A percentile compares a stretch with the other conserved stretches of the same genome.
These are phyloP conservation scores for Synanthedon andrenaeformis DNA, from an alignment of 2,888 invertebrate species.

Conservation along the genomic window DNA sequence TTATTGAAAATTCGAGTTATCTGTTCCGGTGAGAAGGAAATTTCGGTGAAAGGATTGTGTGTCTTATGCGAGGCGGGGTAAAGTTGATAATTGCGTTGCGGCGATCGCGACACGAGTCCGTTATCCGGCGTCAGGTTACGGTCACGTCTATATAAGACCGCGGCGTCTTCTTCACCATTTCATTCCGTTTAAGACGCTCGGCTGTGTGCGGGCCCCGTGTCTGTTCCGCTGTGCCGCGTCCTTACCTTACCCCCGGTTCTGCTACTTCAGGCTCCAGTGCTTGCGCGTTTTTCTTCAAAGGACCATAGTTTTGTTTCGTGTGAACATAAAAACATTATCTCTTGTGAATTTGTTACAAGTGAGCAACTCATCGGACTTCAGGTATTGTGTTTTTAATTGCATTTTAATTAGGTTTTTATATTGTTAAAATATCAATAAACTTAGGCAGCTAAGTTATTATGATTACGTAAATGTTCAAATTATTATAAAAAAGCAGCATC, in stretches of 20 bases:
- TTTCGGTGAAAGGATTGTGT: slow-evolving; percentile 22
- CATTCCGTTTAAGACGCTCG: slow-evolving; percentile 65
- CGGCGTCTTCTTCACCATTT: slow-evolving; percentile 68
- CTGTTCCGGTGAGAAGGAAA: slow-evolving; percentile 47
- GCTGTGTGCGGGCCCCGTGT: slow-evolving; percentile 35
- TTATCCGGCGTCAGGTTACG: slow-evolving; percentile 71
- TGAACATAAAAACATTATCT: slow-evolving; percentile 43
- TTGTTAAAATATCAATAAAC: too few relatives aligned
- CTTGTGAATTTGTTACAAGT: slow-evolving; percentile 37
- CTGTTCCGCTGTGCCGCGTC: slow-evolving; percentile 24
- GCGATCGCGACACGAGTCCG: slow-evolving; percentile 44
- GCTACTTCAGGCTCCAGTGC: slow-evolving; percentile 45
- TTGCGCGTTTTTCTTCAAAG: slow-evolving; percentile 36
- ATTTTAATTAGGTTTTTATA: too few relatives aligned
- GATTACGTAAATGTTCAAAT: too few relatives aligned
- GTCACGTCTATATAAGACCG: slow-evolving; percentile 69
- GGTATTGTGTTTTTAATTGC: slow-evolving; percentile 7
- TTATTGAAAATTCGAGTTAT: slow-evolving; percentile 67
- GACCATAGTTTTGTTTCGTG: slow-evolving; percentile 53
- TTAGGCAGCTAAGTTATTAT: too few relatives aligned
- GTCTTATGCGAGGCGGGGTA: slow-evolving; percentile 31
- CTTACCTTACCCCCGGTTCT: slow-evolving; percentile 25
- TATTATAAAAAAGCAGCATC: too few relatives aligned
- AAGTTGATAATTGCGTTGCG: slow-evolving; percentile 34
- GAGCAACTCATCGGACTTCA: slow-evolving; percentile 17